phyloP scores from a whole-genome alignment of 2,113 vertebrate genomes.

The Stercorarius parasiticus region DNA sequence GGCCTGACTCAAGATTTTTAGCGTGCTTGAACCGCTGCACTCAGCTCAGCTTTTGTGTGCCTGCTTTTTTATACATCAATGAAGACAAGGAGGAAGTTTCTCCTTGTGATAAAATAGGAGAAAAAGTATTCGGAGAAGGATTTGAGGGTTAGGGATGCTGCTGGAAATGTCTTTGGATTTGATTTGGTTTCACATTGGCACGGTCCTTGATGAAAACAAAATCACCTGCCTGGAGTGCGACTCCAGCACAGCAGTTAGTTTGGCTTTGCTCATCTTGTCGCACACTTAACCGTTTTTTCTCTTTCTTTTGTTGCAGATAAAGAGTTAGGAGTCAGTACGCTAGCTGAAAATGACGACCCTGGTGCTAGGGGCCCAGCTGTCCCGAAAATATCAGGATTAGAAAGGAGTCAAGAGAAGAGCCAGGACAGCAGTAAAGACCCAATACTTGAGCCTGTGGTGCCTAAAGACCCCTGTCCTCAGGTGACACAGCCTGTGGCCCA shows the following conservation, averaged over 20 bases:
- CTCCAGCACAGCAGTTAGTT: no score
- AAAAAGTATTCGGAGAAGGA: background rate
- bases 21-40: background rate
- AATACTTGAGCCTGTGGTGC: constrained; percentile 75
- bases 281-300: background rate
- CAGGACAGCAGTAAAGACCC: constrained; percentile 87
- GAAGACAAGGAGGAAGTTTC: background rate
- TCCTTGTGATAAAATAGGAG: background rate
- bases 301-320: constrained; percentile 78
- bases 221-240: rapidly evolving
- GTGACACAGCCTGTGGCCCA: constrained; percentile 43
- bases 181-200: rapidly evolving
- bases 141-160: background rate
- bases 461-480: constrained; percentile 76
- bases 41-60: background rate
- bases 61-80: background rate
- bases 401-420: constrained; percentile 96
- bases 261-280: rapidly evolving
- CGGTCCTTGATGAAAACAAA: background rate
- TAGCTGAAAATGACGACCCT: constrained; percentile 86
- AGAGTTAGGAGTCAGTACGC: constrained; percentile 80
- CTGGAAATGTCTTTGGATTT: background rate
- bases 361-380: constrained; percentile 84
- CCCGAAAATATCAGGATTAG: constrained; percentile 95
- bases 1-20: background rate